These are phyloP conservation scores for Fistularia tabacaria DNA, from an alignment of 2,797 vertebrate species.

Conservation along the genomic window DNA sequence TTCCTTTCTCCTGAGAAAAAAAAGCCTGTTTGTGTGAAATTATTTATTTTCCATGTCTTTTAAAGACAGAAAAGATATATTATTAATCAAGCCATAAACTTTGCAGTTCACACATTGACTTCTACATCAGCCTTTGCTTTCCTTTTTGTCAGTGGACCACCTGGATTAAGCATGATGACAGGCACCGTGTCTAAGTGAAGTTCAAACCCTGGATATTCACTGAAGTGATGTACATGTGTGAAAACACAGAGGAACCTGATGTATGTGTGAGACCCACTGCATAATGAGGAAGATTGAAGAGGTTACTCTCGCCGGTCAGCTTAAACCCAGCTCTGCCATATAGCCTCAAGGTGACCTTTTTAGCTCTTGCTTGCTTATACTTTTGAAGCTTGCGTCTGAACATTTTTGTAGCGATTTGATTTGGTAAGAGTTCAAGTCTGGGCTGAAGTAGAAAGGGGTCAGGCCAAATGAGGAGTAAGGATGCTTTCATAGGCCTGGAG, in stretches of 20 bases:
- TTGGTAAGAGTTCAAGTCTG: constrained; percentile 3
- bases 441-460: constrained; percentile 5
- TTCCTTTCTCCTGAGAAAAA: constrained; percentile 60
- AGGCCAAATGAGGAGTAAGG: constrained; percentile 6
- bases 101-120: constrained; percentile 31
- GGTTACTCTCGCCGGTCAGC: constrained; percentile 14
- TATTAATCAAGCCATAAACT: constrained; percentile 51
- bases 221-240: too few relatives aligned
- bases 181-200: constrained; percentile 32
- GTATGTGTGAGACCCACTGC: too few relatives aligned
- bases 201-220: neutral
- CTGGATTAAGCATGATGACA: constrained; percentile 26
- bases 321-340: constrained; percentile 2
- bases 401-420: constrained; percentile 11
- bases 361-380: neutral
- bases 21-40: constrained; percentile 61
- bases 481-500: constrained; percentile 37
- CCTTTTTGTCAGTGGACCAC: constrained; percentile 6
- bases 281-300: neutral
- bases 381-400: constrained; percentile 37
- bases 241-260: too few relatives aligned
- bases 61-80: constrained; percentile 58
- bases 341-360: constrained; percentile 32
- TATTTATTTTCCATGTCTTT: constrained; percentile 72
- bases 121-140: constrained; percentile 14